phyloP scores from a whole-genome alignment of 2,888 invertebrate genomes.

The Tetragonisca angustula region DNA sequence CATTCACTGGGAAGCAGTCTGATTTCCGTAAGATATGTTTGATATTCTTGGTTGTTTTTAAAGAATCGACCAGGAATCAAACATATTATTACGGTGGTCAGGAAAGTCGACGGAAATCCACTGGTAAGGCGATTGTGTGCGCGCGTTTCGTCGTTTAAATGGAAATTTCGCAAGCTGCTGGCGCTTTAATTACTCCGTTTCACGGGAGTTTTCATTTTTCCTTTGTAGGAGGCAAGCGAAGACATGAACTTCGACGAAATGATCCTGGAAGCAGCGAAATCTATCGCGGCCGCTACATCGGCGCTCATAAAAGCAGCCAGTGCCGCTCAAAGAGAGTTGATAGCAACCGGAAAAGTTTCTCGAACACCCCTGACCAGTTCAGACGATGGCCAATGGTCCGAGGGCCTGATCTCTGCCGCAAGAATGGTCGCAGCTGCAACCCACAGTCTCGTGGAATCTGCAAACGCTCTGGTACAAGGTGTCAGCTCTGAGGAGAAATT shows the following conservation, averaged over 20 bases:
- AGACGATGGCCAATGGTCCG: conserved; percentile 99
- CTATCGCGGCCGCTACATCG: conserved; percentile 98
- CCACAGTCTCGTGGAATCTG: conserved; percentile 98
- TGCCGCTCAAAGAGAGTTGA: conserved; percentile 97
- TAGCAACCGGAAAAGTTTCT: conserved; percentile 94
- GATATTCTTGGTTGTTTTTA: conserved; percentile 99
- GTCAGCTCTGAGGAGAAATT: conserved; percentile 97
- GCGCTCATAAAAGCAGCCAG: conserved; percentile 98
- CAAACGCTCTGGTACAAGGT: conserved; percentile 97
- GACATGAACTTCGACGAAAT: conserved; percentile 99
- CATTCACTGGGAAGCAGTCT: conserved; percentile 25
- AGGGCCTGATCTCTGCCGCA: conserved; percentile 97
- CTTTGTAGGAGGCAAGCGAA: conserved; percentile 93
- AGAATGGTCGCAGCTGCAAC: conserved; percentile 98
- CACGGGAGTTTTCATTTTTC: background rate
- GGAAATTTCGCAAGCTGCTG: too few relatives aligned
- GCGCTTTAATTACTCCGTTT: background rate
- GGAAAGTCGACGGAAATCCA: conserved; percentile 44
- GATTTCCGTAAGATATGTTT: conserved; percentile 99
- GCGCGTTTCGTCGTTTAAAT: background rate
- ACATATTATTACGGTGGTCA: conserved; percentile 97
- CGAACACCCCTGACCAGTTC: conserved; percentile 93
- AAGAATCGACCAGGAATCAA: conserved; percentile 98
- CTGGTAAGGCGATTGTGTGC: conserved; percentile 19
- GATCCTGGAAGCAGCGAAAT: conserved; percentile 99